Evolutionary conservation across 2,113 vertebrate genomes (phyloP), one percentile per base, ranked within the genome.

Genomic region (Bettongia penicillata): DNA sequence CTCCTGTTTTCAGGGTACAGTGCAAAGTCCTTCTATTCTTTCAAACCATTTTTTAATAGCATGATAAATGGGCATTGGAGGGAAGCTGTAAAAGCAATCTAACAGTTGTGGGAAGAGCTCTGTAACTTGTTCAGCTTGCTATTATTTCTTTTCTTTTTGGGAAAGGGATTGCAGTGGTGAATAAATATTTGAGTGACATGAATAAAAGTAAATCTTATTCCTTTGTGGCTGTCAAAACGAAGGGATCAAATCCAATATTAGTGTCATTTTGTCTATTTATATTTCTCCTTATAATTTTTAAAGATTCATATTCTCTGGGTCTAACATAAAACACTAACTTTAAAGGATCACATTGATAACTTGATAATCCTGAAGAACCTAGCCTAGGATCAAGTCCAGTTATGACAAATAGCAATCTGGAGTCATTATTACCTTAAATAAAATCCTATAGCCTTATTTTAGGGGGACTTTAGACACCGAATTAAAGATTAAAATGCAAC

Each of bases 51-150:
- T 7, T 91, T 26, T 22, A 53, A 11, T 43, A 28, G 47, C 5
- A 48, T 43, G 55, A 84, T 10, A 28, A 22, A 48, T 0, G 6
- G 50, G 31, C 2, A 47, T 26, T 22, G 0, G 1, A 91, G 0
- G 4, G 57, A 8, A 6, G 9, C 12, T 92, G 23, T 12, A 43
- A 43, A 31, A 57, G n/a, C 47, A 31, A 3, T 55, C 28, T 48
- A 37, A 16, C 3, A 14, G 37, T 0, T 0, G 7, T 8, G 9
- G 1, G 8, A 7, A 48, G n/a, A 31, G 1, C 0, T 51, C 48
- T 11, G 26, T 14, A 10, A 26, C 28, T 25, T 4, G 26, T 28
- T 28, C 8, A 0, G 51, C n/a, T 37, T 0, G 22, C 6, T 47
- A 7, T 0, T 0, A 24, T 26, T 6, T 49, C 31, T 43, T 25